Evolutionary conservation across 2,888 invertebrate genomes (phyloP).

Genomic region (Harpagoxenus sublaevis): DNA sequence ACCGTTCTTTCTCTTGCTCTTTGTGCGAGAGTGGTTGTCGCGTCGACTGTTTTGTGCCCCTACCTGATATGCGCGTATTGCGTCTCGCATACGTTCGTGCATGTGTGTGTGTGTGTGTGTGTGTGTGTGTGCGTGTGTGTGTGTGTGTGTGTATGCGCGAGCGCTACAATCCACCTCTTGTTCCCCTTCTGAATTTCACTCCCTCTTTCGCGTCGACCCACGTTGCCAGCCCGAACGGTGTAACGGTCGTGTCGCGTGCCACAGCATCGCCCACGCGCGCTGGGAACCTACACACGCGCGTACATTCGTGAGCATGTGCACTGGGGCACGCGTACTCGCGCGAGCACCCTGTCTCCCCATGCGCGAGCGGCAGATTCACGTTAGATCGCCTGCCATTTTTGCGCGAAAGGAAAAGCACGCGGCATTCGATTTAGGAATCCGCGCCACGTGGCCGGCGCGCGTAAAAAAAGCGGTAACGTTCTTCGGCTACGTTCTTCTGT

Average conservation of each 20-base stretch:
- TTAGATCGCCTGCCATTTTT: constrained; percentile 65
- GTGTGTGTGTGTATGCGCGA: constrained; percentile 57
- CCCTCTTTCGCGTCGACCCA: constrained; percentile 75
- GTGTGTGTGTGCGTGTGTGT: constrained; percentile 22
- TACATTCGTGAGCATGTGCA: constrained; percentile 47
- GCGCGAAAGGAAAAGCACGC: constrained; percentile 47
- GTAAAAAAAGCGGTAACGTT: constrained; percentile 8
- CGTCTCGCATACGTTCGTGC: not conserved
- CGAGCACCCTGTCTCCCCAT: constrained; percentile 14
- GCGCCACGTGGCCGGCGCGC: constrained; percentile 53
- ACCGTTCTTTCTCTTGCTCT: constrained; percentile 36
- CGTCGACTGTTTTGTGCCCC: constrained; percentile 38
- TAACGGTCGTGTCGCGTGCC: constrained; percentile 87
- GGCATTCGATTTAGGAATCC: constrained; percentile 54
- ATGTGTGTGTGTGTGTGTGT: constrained; percentile 48
- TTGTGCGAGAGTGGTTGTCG: constrained; percentile 49
- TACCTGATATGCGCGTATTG: constrained; percentile 17
- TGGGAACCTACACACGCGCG: constrained; percentile 78
- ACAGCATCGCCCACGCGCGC: constrained; percentile 86
- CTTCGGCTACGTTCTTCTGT: not conserved
- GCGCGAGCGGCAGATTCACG: constrained; percentile 55
- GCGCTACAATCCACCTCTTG: constrained; percentile 69
- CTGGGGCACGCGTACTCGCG: constrained; percentile 49
- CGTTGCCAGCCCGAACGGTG: constrained; percentile 80
- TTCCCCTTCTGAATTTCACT: constrained; percentile 77